A percentile compares a stretch with the other conserved stretches of the same genome.
Evolutionary conservation across 2,888 invertebrate species (phyloP).

Genomic region (Lithophane socia): DNA sequence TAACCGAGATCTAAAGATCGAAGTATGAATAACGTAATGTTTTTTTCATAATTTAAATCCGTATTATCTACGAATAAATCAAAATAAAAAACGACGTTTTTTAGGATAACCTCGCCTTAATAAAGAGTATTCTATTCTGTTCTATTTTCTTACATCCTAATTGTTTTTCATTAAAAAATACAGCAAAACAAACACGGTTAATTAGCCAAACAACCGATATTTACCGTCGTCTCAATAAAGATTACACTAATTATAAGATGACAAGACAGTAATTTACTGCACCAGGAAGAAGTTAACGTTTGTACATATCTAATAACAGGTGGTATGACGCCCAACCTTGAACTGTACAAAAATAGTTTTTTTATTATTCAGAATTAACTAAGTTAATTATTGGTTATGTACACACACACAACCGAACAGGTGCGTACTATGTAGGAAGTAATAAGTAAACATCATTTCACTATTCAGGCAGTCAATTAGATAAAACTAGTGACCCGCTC

Average conservation of each 20-base stretch:
- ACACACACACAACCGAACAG: background rate
- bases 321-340: slow-evolving; percentile 9
- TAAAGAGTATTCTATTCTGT: background rate
- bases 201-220: background rate
- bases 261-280: slow-evolving; percentile 2
- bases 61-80: too few species aligned
- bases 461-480: too few species aligned
- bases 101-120: too few species aligned
- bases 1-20: too few species aligned
- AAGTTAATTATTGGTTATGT: slow-evolving; percentile 12
- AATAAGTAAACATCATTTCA: background rate
- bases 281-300: slow-evolving; percentile 9
- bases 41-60: too few species aligned
- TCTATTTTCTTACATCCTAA: background rate
- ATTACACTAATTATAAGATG: slow-evolving; percentile 27
- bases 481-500: background rate
- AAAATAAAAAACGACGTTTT: too few species aligned
- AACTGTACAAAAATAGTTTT: background rate
- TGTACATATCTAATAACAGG: background rate
- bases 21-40: too few species aligned
- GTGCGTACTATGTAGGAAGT: background rate
- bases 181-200: slow-evolving; percentile 3
- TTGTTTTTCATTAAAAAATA: background rate
- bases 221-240: slow-evolving; percentile 22
- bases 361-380: background rate